These are phyloP conservation scores for Oncorhynchus kisutch DNA, from an alignment of 2,113 vertebrate species.

Conservation along the genomic window DNA sequence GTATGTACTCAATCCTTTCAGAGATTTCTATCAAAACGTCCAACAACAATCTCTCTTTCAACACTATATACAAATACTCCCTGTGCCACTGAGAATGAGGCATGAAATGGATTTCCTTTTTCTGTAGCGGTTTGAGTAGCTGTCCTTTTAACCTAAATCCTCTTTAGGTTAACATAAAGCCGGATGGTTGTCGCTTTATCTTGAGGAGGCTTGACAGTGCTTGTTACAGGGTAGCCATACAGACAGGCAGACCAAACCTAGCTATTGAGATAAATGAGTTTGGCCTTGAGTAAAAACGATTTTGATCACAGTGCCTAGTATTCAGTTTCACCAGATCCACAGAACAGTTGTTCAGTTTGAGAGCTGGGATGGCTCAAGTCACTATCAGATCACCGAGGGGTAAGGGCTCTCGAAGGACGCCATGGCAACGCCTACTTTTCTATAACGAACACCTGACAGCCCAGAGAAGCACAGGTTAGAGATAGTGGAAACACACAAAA, in stretches of 20 bases:
- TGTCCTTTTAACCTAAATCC: not conserved
- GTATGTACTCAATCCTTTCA: not conserved
- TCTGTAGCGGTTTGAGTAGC: not conserved
- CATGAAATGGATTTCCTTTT: no score
- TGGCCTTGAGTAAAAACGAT: not conserved
- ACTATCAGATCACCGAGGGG: not conserved
- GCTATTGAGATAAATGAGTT: no score
- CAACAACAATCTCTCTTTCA: no score
- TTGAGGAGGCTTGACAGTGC: not conserved
- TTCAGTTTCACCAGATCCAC: not conserved
- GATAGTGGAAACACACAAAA: not conserved
- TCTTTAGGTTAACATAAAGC: not conserved
- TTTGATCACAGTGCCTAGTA: not conserved
- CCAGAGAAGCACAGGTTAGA: not conserved
- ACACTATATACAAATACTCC: no score
- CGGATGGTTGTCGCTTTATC: not conserved
- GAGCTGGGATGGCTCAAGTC: not conserved
- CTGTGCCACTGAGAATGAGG: no score
- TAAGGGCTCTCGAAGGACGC: not conserved
- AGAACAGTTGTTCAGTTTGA: not conserved
- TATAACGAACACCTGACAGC: not conserved
- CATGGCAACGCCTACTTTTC: not conserved
- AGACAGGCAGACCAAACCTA: not conserved
- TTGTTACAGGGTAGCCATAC: not conserved
- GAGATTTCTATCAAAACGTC: no score